Conservation (phyloP, 2,113 vertebrate genomes). For the Helogale parvula region DNA sequence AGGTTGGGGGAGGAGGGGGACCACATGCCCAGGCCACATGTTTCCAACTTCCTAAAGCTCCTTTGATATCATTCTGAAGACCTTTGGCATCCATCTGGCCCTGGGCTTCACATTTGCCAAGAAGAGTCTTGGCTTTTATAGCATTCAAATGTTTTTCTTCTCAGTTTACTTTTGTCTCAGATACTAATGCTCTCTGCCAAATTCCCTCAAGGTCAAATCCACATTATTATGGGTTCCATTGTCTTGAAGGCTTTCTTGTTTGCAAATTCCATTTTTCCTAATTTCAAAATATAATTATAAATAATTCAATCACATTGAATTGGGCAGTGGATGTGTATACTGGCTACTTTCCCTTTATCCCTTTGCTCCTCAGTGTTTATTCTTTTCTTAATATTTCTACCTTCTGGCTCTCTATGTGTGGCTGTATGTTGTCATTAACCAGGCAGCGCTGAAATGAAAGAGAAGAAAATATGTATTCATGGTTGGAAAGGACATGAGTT, state of each 20-base stretch:
- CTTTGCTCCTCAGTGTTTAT: neutral
- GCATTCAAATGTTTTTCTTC: constrained; percentile 64
- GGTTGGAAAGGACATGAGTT: neutral
- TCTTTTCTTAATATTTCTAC: constrained; percentile 20
- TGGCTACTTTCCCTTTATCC: constrained; percentile 56
- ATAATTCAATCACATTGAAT: constrained; percentile 63
- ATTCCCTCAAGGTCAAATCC: constrained; percentile 74
- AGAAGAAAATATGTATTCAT: neutral
- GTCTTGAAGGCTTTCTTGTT: constrained; percentile 67
- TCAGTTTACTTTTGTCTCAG: constrained; percentile 74
- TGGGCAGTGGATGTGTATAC: neutral
- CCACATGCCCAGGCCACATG: neutral
- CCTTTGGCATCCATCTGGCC: constrained; percentile 51
- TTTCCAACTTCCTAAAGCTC: constrained; percentile 7
- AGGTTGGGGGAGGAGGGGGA: neutral
- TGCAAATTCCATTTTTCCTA: constrained; percentile 64
- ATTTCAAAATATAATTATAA: constrained; percentile 75
- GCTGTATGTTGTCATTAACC: neutral
- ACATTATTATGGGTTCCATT: constrained; percentile 62
- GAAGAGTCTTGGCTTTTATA: constrained; percentile 65
- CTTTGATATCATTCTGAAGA: constrained; percentile 17
- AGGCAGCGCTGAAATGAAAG: neutral
- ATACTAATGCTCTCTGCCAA: constrained; percentile 53
- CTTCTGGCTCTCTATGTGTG: neutral
- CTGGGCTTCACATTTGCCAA: constrained; percentile 54